Evolutionary conservation across 2,113 vertebrate species (phyloP).

Genomic region (Globicephala melas): DNA sequence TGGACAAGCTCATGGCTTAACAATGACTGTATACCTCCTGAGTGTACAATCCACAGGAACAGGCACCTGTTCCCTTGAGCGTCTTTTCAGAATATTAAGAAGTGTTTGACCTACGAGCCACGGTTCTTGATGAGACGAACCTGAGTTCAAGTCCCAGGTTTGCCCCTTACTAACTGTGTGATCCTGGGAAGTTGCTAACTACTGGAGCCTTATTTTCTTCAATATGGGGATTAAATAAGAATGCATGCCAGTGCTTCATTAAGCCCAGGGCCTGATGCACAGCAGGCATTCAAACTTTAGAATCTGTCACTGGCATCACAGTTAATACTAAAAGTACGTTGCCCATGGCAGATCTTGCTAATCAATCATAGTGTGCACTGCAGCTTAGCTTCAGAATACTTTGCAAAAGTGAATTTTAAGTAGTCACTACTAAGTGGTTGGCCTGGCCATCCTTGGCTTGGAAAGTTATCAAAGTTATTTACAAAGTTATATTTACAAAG

Average conservation of each 20-base stretch:
- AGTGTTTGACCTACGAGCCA: not conserved
- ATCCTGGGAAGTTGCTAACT: not conserved
- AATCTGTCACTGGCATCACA: not conserved
- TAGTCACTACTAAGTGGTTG: not conserved
- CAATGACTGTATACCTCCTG: not conserved
- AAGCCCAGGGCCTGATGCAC: not conserved
- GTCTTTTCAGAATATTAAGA: not conserved
- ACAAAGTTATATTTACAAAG: too few species aligned
- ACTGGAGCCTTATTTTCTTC: not conserved
- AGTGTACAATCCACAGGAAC: not conserved
- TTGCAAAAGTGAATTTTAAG: not conserved
- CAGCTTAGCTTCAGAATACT: not conserved
- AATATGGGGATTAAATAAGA: not conserved
- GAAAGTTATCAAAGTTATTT: not conserved
- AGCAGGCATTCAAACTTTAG: not conserved
- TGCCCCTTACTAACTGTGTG: not conserved
- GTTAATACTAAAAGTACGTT: not conserved
- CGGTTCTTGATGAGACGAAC: not conserved
- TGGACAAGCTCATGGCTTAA: not conserved
- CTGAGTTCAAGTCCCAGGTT: not conserved
- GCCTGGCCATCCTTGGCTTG: not conserved
- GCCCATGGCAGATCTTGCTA: not conserved
- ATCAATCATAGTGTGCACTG: not conserved
- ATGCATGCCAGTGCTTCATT: not conserved
- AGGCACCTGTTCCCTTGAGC: not conserved